Evolutionary conservation across 2,113 vertebrate species (phyloP), one percentile per base, ranked within the genome.

Genomic region (Phasianus colchicus): DNA sequence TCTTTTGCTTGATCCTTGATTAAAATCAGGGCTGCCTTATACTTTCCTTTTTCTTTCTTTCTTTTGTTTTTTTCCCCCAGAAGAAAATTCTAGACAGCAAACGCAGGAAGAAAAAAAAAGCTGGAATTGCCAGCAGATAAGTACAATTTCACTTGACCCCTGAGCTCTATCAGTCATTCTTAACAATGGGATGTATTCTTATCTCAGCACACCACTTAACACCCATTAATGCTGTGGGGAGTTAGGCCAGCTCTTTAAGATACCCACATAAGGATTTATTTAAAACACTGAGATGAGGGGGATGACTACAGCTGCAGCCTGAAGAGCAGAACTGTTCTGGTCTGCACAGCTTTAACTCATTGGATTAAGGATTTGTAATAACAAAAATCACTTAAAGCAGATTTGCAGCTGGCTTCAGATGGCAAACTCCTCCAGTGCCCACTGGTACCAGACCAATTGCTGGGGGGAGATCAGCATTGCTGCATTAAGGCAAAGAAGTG

Each of bases 241-340:
- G 89, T 93, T 89, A 94, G 82, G 45, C 70, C 83, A 47, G 89
- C 89, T 96, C 95, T 92, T 90, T 76, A 81, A 91, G 80, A 97
- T 95, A 80, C 90, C 88, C 95, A 92, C 91, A 87, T 94, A 96
- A 96, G 95, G 95, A 97, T 97, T 97, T 95, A 96, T 95, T 96
- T 95, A 95, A 95, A 91, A 95, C 93, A 77, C 69, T 38, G 78
- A 47, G 87, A 82, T 74, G 89, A 94, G 90, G 81, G 95, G 86
- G 84, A 70, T 91, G 94, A 60, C 89, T 82, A 87, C 82, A 65
- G 91, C 91, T 57, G 83, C 89, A 81, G 0, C 77, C 85, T 92
- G 65, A 89, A 92, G 89, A 47, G 82, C 73, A 63, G 94, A 15
- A 32, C 72, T 48, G 34, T 80, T 65, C 75, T 60, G 89, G 16